Base-by-base conservation (phyloP, 2,888 invertebrate genomes). In the Trypoxylon attenuatum region DNA sequence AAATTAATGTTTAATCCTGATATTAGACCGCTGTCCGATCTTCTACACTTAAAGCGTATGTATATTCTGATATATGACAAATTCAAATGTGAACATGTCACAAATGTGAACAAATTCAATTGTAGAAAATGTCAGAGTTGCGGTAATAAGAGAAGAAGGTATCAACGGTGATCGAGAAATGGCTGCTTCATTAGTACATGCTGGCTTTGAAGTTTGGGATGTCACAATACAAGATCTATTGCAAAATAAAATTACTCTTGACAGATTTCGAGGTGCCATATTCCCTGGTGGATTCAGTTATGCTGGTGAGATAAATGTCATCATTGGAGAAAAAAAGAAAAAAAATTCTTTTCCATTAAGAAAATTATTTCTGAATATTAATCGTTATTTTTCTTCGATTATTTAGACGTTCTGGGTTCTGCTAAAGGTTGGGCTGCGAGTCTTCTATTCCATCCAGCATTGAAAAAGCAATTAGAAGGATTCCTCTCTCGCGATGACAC, bases 271-370 rank as follows among this genome's bases (percentile, higher is more conserved):
- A 72, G 98, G 99, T 0, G 83, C 99, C 10, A 92, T 97, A 46
- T 99, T 99, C 86, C 98, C 98, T 0, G 99, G 97, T 42, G 99
- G 99, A n/a, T 99, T 99, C 87, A 98, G 98, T 87, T 99, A 98
- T 87, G 98, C 97, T 41, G 97, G 97, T 94, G 87, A 80, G 42
- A 16, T 45, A 19, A n/a, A 38, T 19, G 21, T 4, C 21, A 19
- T n/a, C 5, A 1, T 25, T n/a, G 23, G 45, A 6, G 10, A 8
- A 6, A 2, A 23, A 10, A 8, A 19, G 8, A 6, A 5, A 50
- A 21, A 8, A n/a, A 27, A 27, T 23, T 19, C n/a, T n/a, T n/a
- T n/a, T n/a, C n/a, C n/a, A n/a, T n/a, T n/a, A n/a, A n/a, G n/a
- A 42, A 5, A 54, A n/a, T 38, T 38, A 42, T 16, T 8, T 25